Evolutionary conservation across 2,888 invertebrate species (phyloP).

Genomic region (Taphrorychus bicolor): DNA sequence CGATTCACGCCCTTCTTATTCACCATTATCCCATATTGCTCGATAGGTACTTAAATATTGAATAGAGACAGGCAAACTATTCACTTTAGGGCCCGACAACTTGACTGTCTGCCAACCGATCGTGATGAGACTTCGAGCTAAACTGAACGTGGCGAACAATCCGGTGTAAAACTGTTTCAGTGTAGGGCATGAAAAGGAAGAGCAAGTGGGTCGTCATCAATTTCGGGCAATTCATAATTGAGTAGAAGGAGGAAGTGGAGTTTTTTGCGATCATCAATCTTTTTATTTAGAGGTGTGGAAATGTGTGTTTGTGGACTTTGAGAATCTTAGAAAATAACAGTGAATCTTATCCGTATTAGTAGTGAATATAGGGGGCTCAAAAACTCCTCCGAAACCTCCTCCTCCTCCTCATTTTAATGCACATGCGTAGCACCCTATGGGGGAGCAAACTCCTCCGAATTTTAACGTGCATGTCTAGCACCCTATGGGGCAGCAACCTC

Average conservation of each 20-base stretch:
- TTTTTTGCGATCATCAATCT: not conserved
- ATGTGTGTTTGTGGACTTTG: too few relatives aligned
- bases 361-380: too few relatives aligned
- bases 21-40: constrained; percentile 10
- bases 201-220: constrained; percentile 1
- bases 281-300: not conserved
- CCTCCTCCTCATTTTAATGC: too few relatives aligned
- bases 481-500: too few relatives aligned
- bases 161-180: constrained; percentile 4
- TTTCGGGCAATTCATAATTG: not conserved
- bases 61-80: not conserved
- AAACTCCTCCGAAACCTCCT: too few relatives aligned
- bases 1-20: constrained; percentile 10
- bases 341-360: too few relatives aligned
- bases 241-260: not conserved
- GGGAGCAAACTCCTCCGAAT: too few relatives aligned
- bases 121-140: constrained; percentile 33
- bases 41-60: not conserved
- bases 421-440: too few relatives aligned
- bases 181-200: constrained; percentile 5
- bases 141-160: constrained; percentile 33
- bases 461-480: too few relatives aligned
- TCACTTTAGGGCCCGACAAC: constrained; percentile 12
- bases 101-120: constrained; percentile 23
- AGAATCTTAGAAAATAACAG: too few relatives aligned